Conservation (phyloP, 2,888 invertebrate genomes). For the Tenthredo notha region DNA sequence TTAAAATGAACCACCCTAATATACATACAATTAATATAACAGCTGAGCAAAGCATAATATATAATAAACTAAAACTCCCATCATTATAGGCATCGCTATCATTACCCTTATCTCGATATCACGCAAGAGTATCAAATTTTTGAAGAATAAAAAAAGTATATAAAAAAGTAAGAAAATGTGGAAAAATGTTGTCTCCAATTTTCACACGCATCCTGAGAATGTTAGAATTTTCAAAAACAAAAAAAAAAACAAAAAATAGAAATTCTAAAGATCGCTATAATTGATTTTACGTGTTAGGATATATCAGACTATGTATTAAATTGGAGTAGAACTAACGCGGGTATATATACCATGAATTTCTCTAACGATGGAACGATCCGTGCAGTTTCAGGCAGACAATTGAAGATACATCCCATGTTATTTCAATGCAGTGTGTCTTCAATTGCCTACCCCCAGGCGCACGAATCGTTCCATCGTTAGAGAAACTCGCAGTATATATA, state of each 20-base stretch:
- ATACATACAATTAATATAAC: not conserved
- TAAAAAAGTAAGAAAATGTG: not conserved
- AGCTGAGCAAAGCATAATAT: conserved; percentile 9
- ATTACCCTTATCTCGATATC: not conserved
- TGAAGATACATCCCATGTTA: too few species aligned
- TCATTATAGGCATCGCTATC: not conserved
- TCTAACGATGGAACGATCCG: too few species aligned
- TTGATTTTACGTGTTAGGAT: not conserved
- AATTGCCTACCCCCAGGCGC: too few species aligned
- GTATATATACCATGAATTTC: too few species aligned
- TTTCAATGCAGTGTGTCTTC: too few species aligned
- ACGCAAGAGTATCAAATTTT: not conserved
- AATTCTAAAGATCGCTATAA: not conserved
- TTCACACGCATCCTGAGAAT: not conserved
- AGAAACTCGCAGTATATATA: too few species aligned
- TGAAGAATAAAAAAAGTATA: not conserved
- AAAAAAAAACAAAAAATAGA: not conserved
- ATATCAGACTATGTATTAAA: not conserved
- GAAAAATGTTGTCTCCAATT: not conserved
- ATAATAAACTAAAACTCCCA: not conserved
- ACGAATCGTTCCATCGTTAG: too few species aligned
- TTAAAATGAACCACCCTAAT: too few species aligned
- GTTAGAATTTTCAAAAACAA: not conserved
- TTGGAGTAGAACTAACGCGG: not conserved
- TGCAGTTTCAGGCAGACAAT: too few species aligned